A percentile compares a stretch with the other conserved stretches of the same genome.
Conservation (phyloP, 2,888 invertebrate species). For the Apocheima hispidaria region DNA sequence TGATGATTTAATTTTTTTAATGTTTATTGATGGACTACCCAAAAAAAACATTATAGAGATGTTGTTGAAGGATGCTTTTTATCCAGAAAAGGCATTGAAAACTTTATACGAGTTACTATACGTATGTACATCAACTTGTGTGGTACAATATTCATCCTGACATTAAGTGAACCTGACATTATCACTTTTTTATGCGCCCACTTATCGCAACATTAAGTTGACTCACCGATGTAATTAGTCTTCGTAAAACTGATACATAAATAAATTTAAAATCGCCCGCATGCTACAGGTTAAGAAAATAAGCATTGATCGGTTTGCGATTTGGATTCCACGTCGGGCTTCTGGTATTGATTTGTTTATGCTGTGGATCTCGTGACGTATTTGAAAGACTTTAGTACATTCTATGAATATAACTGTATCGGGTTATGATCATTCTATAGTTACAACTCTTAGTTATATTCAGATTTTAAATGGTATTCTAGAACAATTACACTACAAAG, state of each 20-base stretch:
- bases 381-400: not conserved
- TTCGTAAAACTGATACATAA: slow-evolving; percentile 68
- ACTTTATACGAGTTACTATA: not conserved
- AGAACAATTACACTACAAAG: too few relatives aligned
- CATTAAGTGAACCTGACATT: slow-evolving; percentile 42
- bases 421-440: too few relatives aligned
- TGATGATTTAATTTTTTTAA: too few relatives aligned
- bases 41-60: too few relatives aligned
- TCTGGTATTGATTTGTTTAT: slow-evolving; percentile 39
- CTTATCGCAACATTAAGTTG: slow-evolving; percentile 58
- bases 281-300: slow-evolving; percentile 45
- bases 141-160: slow-evolving; percentile 29
- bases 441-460: too few relatives aligned
- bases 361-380: slow-evolving; percentile 34
- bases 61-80: too few relatives aligned
- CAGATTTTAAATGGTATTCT: too few relatives aligned
- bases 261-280: slow-evolving; percentile 58
- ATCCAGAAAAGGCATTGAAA: too few relatives aligned
- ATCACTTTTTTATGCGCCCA: slow-evolving; percentile 39
- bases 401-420: not conserved
- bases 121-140: slow-evolving; percentile 16
- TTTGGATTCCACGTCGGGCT: slow-evolving; percentile 29
- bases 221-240: slow-evolving; percentile 67
- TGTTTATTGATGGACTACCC: too few relatives aligned
- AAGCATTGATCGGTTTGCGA: slow-evolving; percentile 33